Evolutionary conservation across 2,113 vertebrate genomes (phyloP).

Genomic region (Petrocephalus microphthalmus): DNA sequence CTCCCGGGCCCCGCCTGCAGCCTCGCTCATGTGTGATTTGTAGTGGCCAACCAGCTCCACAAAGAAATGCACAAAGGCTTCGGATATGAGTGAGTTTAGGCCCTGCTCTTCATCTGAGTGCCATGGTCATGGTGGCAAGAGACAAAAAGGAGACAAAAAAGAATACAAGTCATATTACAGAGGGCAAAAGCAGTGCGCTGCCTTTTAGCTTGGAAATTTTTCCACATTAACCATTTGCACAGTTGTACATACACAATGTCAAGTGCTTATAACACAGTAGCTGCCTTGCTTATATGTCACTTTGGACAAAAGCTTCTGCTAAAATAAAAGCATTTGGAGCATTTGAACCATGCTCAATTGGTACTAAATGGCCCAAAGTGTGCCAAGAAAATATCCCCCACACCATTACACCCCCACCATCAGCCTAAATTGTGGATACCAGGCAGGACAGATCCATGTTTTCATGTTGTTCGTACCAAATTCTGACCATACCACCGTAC

Average conservation of each 20-base stretch:
- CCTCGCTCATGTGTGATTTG: slow-evolving; percentile 78
- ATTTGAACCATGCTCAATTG: no score
- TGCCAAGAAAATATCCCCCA: no score
- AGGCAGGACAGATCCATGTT: not conserved
- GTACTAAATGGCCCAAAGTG: no score
- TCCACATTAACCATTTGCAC: not conserved
- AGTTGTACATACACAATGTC: not conserved
- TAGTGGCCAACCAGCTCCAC: slow-evolving; percentile 94
- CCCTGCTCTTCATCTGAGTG: slow-evolving; percentile 44
- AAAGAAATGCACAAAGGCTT: slow-evolving; percentile 89
- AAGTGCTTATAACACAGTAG: not conserved
- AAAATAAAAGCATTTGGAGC: not conserved
- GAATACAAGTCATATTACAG: not conserved
- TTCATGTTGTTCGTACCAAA: not conserved
- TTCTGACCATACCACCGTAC: no score
- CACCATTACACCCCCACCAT: no score
- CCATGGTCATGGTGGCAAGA: not conserved
- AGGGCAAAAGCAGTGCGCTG: not conserved
- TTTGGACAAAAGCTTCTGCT: not conserved
- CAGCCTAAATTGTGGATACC: no score
- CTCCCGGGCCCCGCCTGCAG: slow-evolving; percentile 61
- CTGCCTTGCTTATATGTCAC: not conserved
- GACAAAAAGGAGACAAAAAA: not conserved
- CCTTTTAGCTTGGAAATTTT: not conserved
- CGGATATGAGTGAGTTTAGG: slow-evolving; percentile 75